Evolutionary conservation across 2,113 vertebrate species (phyloP), one percentile per base, ranked within the genome.

Genomic region (Melospiza georgiana): DNA sequence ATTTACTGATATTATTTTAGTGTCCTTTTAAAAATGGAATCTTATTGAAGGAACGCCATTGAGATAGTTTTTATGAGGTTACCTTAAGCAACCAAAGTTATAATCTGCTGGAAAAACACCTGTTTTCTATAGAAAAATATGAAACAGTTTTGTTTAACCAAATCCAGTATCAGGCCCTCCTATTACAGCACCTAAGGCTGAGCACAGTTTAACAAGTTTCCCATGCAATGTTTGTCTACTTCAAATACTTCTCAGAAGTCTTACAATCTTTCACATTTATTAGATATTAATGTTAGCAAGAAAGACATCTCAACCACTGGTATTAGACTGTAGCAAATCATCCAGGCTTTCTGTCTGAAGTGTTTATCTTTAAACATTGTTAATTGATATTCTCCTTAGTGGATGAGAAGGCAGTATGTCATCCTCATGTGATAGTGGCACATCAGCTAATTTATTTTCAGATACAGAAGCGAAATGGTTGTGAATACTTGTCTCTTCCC

Each of bases 241-340:
- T 85, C 84, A 81, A 95, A 87, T 75, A 79, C 41, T 27, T 91
- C 62, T 93, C 74, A 82, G 69, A 89, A 87, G 33, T 81, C 31
- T 62, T 94, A 51, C 35, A 65, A 65, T 35, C 44, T 76, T 83
- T 82, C 24, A 72, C 2, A 1, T 79, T 79, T 90, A 83, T 89
- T 82, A 82, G 80, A 86, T 73, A 86, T 69, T 93, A 80, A 87
- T 59, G 33, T 33, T 69, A 69, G 37, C 79, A 90, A 86, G 63
- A 84, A 93, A 84, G 28, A 52, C 57, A 82, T 67, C 65, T 81
- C 87, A 90, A 61, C 51, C 46, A 89, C 46, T 84, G 33, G 61
- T 87, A 78, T 82, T 71, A 84, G 48, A 23, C 5, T 75, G 12
- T 65, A 80, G 66, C 30, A 91, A 81, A 81, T 72, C 41, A 20